Base-by-base conservation (phyloP, 1,140 invertebrate species). In the Tribolium madens region DNA sequence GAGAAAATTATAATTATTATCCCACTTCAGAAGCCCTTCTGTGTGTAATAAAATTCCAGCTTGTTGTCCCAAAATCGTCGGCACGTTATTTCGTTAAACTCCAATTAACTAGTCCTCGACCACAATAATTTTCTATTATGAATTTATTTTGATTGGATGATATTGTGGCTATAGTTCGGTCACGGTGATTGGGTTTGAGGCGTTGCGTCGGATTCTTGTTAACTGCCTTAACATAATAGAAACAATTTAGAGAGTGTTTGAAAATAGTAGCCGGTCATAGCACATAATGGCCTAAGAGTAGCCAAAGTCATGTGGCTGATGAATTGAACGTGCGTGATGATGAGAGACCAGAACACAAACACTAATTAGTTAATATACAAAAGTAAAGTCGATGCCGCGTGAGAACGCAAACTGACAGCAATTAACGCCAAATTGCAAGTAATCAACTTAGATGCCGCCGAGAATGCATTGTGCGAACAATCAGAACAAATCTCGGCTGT, bases 191-290 rank as follows among this genome's bases (percentile, higher is more conserved):
- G 57, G 57, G 1, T 64, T 64, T 64, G 26, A 64, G 57, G 57
- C 57, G 57, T 15, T 18, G 26, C 57, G 26, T 9, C 57, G 57
- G 57, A 64, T 64, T 64, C 57, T 64, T 33, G 57, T 64, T 64
- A 64, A 33, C 57, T 33, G 57, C 26, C 26, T 26, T 14, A 18
- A 26, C 26, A 64, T 64, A 64, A 64, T 64, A 33, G 57, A 57
- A 33, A 64, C 57, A 33, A 64, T 64, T 64, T 64, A 33, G 57
- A 31, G 21, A 33, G 26, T 64, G 57, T 64, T 64, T 64, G 57
- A 33, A 64, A 64, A 64, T 64, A 64, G 57, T 64, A 53, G 73
- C 60, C 73, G 46, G 73, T 75, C 73, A 75, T 75, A 75, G 73
- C 42, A 53, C 3, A 64, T 75, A 75, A 75, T 75, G 47, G 60